Evolutionary conservation across 2,797 vertebrate species (phyloP).

Genomic region (Bovichtus variegatus): DNA sequence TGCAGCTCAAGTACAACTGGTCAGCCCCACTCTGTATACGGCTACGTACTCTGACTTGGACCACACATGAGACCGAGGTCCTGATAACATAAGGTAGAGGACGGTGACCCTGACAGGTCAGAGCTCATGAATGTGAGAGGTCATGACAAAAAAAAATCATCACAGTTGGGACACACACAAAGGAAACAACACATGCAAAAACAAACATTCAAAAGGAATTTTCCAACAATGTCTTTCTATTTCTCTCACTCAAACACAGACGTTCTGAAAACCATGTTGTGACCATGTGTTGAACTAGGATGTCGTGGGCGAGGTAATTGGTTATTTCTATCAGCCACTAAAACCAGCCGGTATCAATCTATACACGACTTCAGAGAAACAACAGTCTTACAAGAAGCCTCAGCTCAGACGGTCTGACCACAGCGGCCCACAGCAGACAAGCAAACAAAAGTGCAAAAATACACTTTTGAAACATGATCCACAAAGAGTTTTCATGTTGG

Average conservation of each 20-base stretch:
- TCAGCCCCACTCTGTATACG: background rate
- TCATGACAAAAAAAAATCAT: slow-evolving; percentile 40
- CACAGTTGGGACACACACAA: slow-evolving; percentile 28
- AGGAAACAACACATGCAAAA: slow-evolving; percentile 27
- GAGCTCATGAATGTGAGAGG: slow-evolving; percentile 56
- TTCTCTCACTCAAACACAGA: slow-evolving; percentile 15
- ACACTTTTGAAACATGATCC: slow-evolving; percentile 37
- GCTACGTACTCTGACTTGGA: background rate
- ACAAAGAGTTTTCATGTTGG: slow-evolving; percentile 13
- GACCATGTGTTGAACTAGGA: slow-evolving; percentile 65
- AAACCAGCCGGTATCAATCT: slow-evolving; percentile 62
- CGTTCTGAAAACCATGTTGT: slow-evolving; percentile 49
- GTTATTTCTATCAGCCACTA: slow-evolving; percentile 54
- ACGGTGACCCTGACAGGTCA: slow-evolving; percentile 50
- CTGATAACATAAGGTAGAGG: slow-evolving; percentile 13
- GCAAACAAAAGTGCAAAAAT: slow-evolving; percentile 29
- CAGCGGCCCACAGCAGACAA: slow-evolving; percentile 44
- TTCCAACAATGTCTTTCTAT: slow-evolving; percentile 9
- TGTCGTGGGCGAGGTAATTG: slow-evolving; percentile 48
- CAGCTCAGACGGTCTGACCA: slow-evolving; percentile 50
- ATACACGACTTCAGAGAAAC: slow-evolving; percentile 54
- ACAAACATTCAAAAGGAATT: slow-evolving; percentile 27
- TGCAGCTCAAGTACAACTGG: background rate
- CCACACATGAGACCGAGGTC: slow-evolving; percentile 51
- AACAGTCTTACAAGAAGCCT: slow-evolving; percentile 36